phyloP scores from a whole-genome alignment of 1,140 invertebrate genomes.

The Zophobas atratus region DNA sequence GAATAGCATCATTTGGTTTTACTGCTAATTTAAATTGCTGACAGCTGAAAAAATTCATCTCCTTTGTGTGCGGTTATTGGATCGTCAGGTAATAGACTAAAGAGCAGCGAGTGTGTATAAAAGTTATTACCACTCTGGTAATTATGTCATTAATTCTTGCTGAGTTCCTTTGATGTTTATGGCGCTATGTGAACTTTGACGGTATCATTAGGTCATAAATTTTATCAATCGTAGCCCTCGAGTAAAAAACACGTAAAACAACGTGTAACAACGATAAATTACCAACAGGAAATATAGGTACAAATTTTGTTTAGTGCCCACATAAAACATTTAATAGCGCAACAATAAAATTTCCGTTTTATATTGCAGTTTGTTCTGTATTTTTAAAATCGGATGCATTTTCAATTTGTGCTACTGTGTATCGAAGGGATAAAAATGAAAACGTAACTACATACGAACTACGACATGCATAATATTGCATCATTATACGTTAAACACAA shows the following conservation, averaged over 20 bases:
- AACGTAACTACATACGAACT: constrained; percentile 18
- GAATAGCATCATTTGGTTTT: background rate
- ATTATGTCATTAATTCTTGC: constrained; percentile 41
- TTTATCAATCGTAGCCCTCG: constrained; percentile 34
- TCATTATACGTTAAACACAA: too few relatives aligned
- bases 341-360: constrained; percentile 19
- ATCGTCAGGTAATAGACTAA: constrained; percentile 12
- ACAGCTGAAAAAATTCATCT: background rate
- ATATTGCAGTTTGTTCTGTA: background rate
- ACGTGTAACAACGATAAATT: constrained; percentile 30
- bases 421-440: background rate
- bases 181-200: constrained; percentile 41
- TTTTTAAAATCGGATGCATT: constrained; percentile 17
- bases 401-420: constrained; percentile 27
- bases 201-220: constrained; percentile 45
- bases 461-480: background rate
- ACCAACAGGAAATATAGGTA: constrained; percentile 24
- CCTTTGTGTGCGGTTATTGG: constrained; percentile 8
- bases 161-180: constrained; percentile 40
- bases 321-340: constrained; percentile 35
- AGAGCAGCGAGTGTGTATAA: constrained; percentile 5
- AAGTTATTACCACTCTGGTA: constrained; percentile 40
- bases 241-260: constrained; percentile 41
- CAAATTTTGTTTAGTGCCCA: constrained; percentile 38
- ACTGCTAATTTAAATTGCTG: background rate